A percentile compares a stretch with the other conserved stretches of the same genome.
These are phyloP conservation scores for Notechis scutatus DNA, from an alignment of 2,113 vertebrate species.

Conservation along the genomic window DNA sequence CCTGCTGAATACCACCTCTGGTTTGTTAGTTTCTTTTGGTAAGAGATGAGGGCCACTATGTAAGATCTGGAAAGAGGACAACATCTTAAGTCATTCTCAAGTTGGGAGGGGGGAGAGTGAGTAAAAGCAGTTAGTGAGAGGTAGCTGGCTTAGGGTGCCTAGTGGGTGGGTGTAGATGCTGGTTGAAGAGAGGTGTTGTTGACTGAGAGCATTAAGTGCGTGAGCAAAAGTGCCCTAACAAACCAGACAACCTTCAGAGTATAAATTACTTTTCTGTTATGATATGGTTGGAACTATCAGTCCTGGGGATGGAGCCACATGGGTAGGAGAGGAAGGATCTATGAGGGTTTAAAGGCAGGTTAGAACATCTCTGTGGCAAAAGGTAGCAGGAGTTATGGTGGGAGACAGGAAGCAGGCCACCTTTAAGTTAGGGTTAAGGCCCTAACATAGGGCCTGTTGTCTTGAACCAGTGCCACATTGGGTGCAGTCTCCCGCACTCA, in stretches of 20 bases:
- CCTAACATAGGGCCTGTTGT: not conserved
- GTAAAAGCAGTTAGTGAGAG: not conserved
- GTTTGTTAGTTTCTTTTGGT: not conserved
- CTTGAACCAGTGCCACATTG: not conserved
- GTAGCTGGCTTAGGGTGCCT: not conserved
- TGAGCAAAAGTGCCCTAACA: not conserved
- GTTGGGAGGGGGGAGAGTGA: not conserved
- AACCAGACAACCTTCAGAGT: not conserved
- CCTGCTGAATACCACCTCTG: too few species aligned
- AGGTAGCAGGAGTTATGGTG: not conserved
- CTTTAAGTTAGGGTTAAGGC: not conserved
- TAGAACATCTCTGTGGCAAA: not conserved
- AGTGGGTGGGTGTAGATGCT: not conserved
- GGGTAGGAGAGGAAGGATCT: not conserved
- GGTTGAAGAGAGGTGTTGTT: not conserved
- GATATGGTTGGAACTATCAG: not conserved
- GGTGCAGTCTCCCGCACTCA: not conserved
- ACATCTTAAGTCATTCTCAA: not conserved
- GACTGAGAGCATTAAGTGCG: not conserved
- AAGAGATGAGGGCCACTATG: not conserved
- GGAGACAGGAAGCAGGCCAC: not conserved
- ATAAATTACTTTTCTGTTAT: not conserved
- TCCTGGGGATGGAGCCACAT: not conserved
- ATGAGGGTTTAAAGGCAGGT: not conserved
- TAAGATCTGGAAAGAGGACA: not conserved